Base-by-base conservation (phyloP, 2,797 vertebrate genomes). In the Malacoctenus gilli region DNA sequence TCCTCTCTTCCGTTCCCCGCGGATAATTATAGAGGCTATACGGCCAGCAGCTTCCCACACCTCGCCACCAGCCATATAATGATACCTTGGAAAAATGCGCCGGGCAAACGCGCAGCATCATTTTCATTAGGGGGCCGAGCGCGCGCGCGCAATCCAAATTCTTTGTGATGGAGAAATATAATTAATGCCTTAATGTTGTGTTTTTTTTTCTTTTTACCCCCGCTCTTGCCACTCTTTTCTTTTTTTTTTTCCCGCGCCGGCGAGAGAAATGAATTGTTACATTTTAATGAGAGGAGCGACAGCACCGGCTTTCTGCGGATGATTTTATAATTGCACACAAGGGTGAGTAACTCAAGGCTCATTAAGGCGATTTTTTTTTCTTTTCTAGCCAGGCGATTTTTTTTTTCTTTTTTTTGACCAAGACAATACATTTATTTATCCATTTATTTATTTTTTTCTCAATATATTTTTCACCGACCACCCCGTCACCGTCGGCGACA, bases 101-200 rank as follows among this genome's bases (percentile, higher is more conserved):
- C 90, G 91, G 89, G 91, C 92, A 91, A 93, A 94, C 92, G 92
- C 91, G 92, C 92, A 93, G 92, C 92, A 93, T 94, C 87, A 94
- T 94, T 96, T 95, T 94, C 95, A 95, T 95, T 94, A 95, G 91
- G 93, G 93, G 92, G 88, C 85, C 92, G 92, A 90, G 90, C 92
- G 92, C 89, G 86, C 92, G 92, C 91, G 90, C 92, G 91, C 93
- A 94, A 93, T 94, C 93, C 91, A 91, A 93, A 95, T 94, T 95
- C 93, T 94, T 94, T 94, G 94, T 92, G 92, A 91, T 90, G 92
- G 93, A 92, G 91, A 91, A 91, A 93, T 93, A 94, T 96, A 97
- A 96, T 96, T 95, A 96, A 95, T 91, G 93, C 93, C 94, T 94
- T 95, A 95, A 94, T 95, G 92, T 94, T 94, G 94, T 95, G 94